phyloP scores from a whole-genome alignment of 2,797 vertebrate species.

The Galagoides demidoff region DNA sequence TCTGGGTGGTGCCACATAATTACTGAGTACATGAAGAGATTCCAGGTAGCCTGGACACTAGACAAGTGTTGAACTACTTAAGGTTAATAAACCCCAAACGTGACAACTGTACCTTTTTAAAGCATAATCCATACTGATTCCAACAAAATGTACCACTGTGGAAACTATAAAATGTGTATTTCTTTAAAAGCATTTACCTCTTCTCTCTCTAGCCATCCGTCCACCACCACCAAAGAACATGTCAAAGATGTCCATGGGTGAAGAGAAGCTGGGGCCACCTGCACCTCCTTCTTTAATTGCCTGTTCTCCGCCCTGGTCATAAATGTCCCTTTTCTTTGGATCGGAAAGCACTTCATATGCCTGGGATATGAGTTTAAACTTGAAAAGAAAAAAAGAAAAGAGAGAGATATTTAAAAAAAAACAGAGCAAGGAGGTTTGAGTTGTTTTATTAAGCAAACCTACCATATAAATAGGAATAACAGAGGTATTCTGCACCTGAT shows the following conservation, averaged over 20 bases:
- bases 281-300: constrained; percentile 98
- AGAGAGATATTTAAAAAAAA: constrained; percentile 42
- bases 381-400: constrained; percentile 76
- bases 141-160: neutral
- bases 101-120: neutral
- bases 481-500: neutral
- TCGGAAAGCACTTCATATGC: constrained; percentile 99
- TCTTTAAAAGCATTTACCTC: constrained; percentile 88
- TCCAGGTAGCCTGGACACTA: neutral
- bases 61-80: neutral
- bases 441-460: neutral
- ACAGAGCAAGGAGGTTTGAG: neutral
- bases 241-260: constrained; percentile 99
- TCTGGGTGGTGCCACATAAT: neutral
- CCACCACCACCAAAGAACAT: constrained; percentile 99
- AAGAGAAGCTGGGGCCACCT: constrained; percentile 91
- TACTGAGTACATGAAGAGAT: neutral
- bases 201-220: constrained; percentile 95
- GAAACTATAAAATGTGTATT: neutral
- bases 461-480: neutral
- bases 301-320: constrained; percentile 98
- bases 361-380: constrained; percentile 99
- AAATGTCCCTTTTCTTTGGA: constrained; percentile 95
- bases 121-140: neutral
- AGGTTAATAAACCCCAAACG: neutral